Base-by-base conservation (phyloP, 1,140 invertebrate genomes). In the Drosophila pallidifrons region DNA sequence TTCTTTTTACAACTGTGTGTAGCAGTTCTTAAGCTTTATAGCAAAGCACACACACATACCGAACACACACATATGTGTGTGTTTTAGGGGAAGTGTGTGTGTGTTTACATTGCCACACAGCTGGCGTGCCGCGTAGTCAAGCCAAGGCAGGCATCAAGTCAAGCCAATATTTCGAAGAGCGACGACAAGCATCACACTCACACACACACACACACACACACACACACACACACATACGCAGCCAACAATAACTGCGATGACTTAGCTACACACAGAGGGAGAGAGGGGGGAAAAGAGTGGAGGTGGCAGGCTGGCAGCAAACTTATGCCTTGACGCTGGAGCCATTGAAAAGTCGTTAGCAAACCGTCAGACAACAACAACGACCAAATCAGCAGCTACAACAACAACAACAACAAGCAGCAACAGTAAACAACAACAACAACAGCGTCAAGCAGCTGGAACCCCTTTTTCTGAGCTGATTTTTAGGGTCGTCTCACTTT, bases 271-370 rank as follows among this genome's bases (percentile, higher is more conserved):
- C 71, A 68, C 54, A 67, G 63, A 41, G 60, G 45, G 58, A 7
- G 30, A 5, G 30, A 32, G 30, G 30, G 7, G 20, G 47, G 51
- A n/a, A 10, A 45, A 25, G 20, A 25, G 20, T 38, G 59, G 32
- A 32, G 16, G 46, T 15, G 2, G 25, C 5, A 30, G n/a, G 5
- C 46, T 54, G 75, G 71, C 85, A 73, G 54, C 75, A 88, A 88
- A 88, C 85, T 88, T 88, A 82, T 88, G 83, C 73, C 80, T 55
- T 52, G 54, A 38, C 60, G 71, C 75, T 43, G 30, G 64, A 88
- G 74, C 85, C 85, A 88, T 88, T 88, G 83, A 88, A 88, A 88
- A 88, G 83, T 88, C 83, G 85, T 88, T 88, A 88, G 83, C 77
- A 83, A 87, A 88, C 88, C 77, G 83, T 35, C 51, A 54, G 51